Base-by-base conservation (phyloP, 2,888 invertebrate species). In the Callyntrura sp. region DNA sequence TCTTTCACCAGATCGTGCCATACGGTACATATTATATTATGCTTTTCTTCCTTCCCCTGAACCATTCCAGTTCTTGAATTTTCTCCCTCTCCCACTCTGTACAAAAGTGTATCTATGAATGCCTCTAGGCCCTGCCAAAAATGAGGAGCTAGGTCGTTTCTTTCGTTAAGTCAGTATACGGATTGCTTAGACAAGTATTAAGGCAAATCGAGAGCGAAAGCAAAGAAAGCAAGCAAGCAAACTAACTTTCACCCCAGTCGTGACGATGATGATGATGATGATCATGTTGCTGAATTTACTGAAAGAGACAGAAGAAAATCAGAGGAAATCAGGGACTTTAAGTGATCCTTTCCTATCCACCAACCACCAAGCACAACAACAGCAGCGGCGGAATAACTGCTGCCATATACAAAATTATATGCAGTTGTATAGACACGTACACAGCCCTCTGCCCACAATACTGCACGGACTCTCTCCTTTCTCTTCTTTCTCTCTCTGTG, bases 301-400 rank as follows among this genome's bases (percentile, higher is more conserved):
- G 70, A 55, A 55, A 65, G 48, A 82, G 88, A 82, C 88, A 84
- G 73, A 79, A 57, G 88, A 88, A 82, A 88, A 86, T 86, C 88
- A 78, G 88, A 78, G 88, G 76, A 88, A 89, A 89, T 89, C 89
- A 89, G 89, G 84, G 89, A 90, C 89, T 90, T 90, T 81, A 90
- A 90, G 85, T 90, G 89, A 90, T 90, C 89, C 89, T 79, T 90
- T 76, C 76, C 73, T 81, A 85, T 70, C 55, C 76, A 79, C 43
- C 35, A 43, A 8, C 81, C 35, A 55, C 51, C 17, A 78, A n/a
- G n/a, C n/a, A n/a, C n/a, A n/a, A n/a, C n/a, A n/a, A n/a, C n/a
- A n/a, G n/a, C n/a, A n/a, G n/a, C n/a, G n/a, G n/a, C n/a, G n/a
- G 55, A 70, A 57, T 57, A 60, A 28, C 62, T 85, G n/a, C n/a